Conservation (phyloP, 2,113 vertebrate genomes). For the Dermatemys mawii region DNA sequence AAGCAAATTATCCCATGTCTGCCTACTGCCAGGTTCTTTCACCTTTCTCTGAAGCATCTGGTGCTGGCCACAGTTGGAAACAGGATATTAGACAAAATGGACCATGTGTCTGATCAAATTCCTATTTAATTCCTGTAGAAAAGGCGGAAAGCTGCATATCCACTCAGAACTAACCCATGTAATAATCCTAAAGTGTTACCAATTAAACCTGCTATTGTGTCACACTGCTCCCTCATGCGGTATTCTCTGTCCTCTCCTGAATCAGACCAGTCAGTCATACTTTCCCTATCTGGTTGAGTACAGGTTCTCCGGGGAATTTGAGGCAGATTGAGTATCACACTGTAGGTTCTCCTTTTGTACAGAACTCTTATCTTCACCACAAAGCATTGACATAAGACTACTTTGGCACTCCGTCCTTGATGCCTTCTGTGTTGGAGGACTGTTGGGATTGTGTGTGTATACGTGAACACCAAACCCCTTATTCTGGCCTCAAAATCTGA, state of each 20-base stretch:
- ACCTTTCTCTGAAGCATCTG: not conserved
- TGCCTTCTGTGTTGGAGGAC: not conserved
- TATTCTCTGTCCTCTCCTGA: not conserved
- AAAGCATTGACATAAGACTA: not conserved
- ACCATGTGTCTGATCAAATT: not conserved
- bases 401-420: rapidly evolving
- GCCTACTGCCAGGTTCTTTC: not conserved
- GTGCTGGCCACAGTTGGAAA: rapidly evolving
- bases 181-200: not conserved
- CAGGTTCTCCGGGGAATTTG: not conserved
- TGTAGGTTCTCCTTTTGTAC: not conserved
- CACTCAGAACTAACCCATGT: not conserved
- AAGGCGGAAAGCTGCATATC: not conserved
- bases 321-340: not conserved
- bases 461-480: not conserved
- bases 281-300: not conserved
- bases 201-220: not conserved
- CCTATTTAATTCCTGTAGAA: not conserved
- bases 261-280: not conserved
- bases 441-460: not conserved
- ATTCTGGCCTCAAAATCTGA: not conserved
- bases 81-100: rapidly evolving
- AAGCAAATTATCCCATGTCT: not conserved
- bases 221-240: not conserved
- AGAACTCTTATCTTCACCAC: not conserved